Conservation (phyloP, 2,888 invertebrate species). For the Minunthozetes semirufus region DNA sequence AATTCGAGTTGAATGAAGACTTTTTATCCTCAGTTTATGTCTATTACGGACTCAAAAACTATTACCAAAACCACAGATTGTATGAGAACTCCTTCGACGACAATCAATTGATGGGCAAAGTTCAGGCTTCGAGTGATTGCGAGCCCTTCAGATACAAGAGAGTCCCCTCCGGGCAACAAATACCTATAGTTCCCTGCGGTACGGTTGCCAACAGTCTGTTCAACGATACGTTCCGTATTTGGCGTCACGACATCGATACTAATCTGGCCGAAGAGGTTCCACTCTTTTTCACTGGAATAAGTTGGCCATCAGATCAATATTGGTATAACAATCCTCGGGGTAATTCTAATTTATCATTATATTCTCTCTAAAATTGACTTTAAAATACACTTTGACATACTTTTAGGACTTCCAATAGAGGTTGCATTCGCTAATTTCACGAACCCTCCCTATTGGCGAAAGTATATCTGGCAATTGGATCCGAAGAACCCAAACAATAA, state of each 20-base stretch:
- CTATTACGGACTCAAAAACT: constrained; percentile 31
- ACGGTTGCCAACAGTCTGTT: constrained; percentile 35
- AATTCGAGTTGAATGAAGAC: constrained; percentile 25
- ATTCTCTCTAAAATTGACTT: no score
- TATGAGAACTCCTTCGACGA: constrained; percentile 23
- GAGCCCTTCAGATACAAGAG: constrained; percentile 14
- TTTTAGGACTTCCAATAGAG: background rate
- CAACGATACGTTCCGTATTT: constrained; percentile 32
- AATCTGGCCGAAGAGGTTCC: constrained; percentile 19
- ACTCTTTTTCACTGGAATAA: constrained; percentile 20
- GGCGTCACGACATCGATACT: background rate
- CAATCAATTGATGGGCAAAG: background rate
- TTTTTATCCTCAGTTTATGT: constrained; percentile 32
- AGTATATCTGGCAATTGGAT: constrained; percentile 33
- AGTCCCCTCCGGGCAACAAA: background rate
- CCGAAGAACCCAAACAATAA: constrained; percentile 28
- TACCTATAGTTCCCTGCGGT: constrained; percentile 33
- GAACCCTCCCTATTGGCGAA: constrained; percentile 33
- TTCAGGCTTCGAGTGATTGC: constrained; percentile 20
- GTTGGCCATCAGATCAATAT: constrained; percentile 27
- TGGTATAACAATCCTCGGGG: constrained; percentile 23
- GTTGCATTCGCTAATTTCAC: constrained; percentile 29
- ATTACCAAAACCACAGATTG: constrained; percentile 30
- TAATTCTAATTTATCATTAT: background rate
- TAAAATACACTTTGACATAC: no score